Conservation (phyloP, 2,797 vertebrate species). For the Alosa sapidissima region DNA sequence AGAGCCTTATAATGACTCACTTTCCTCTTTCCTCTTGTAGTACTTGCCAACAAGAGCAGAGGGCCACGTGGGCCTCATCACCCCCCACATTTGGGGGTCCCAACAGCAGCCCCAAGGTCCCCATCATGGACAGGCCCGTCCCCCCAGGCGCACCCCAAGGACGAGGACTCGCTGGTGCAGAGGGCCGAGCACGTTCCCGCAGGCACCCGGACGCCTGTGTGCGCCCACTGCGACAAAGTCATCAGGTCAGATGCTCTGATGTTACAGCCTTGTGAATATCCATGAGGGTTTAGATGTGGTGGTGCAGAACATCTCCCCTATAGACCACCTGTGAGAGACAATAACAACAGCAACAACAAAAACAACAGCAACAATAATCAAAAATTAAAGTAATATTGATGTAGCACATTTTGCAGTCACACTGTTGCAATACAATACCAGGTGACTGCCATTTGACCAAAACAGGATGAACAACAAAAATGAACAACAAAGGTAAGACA, state of each 20-base stretch:
- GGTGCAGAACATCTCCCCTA: neutral
- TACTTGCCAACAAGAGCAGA: neutral
- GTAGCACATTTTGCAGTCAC: neutral
- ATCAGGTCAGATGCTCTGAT: constrained; percentile 79
- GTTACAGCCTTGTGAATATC: neutral
- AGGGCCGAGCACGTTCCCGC: constrained; percentile 93
- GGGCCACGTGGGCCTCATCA: neutral
- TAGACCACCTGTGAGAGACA: neutral
- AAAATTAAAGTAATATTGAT: neutral
- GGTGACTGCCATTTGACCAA: neutral
- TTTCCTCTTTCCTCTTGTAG: neutral
- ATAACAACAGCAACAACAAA: neutral
- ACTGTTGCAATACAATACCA: neutral
- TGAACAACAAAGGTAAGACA: neutral
- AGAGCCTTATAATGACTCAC: too few species aligned
- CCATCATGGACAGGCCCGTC: constrained; percentile 55
- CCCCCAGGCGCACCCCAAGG: constrained; percentile 74
- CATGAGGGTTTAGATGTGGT: neutral
- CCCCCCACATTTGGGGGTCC: constrained; percentile 78
- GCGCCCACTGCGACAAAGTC: constrained; percentile 87
- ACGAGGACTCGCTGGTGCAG: constrained; percentile 88
- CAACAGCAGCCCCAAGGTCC: constrained; percentile 63
- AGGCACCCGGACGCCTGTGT: constrained; percentile 92
- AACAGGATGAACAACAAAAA: neutral
- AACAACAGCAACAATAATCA: neutral